Base-by-base conservation (phyloP, 2,888 invertebrate species). In the Coremacera marginata region DNA sequence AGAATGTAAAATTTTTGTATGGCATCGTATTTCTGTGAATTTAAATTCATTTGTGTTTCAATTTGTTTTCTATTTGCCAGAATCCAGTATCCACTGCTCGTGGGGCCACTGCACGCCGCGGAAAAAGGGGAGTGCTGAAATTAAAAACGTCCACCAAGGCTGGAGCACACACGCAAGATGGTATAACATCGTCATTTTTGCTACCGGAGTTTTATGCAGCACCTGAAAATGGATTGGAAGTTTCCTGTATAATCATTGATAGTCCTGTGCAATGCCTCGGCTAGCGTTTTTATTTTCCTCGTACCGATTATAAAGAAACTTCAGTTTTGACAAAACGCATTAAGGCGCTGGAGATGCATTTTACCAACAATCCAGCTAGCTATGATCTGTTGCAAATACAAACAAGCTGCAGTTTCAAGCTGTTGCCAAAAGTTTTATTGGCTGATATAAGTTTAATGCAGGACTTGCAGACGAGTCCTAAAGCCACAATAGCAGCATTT, bases 211-310 rank as follows among this genome's bases (percentile, higher is more conserved):
- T 83, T 27, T 86, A 84, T 77, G 86, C 80, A 0, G 83, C 82
- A 4, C 86, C 87, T 0, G 83, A 83, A 34, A 82, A 84, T 82
- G 83, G 79, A 0, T 62, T 83, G 3, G 81, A 84, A 44, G 81
- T 85, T 9, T 83, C 82, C 70, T 83, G 83, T 60, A 57, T 87
- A 0, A 77, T 82, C 3, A 84, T 85, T 9, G 83, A 86, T 27
- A 84, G 84, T 60, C 84, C 84, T 0, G n/a, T 37, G 3, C 78
- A 91, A 5, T 94, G 93, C 87, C 91, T 92, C 81, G 93, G 93
- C 25, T 96, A 96, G 95, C 93, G 93, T 81, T 89, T 95, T 9
- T 97, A 96, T 89, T 95, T 96, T 87, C 92, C 94, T 52, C 90
- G 92, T 75, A 93, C 94, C 91, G 91, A 88, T 70, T 92, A 89